Conservation (phyloP, 2,888 invertebrate genomes). For the Mystacides longicornis region DNA sequence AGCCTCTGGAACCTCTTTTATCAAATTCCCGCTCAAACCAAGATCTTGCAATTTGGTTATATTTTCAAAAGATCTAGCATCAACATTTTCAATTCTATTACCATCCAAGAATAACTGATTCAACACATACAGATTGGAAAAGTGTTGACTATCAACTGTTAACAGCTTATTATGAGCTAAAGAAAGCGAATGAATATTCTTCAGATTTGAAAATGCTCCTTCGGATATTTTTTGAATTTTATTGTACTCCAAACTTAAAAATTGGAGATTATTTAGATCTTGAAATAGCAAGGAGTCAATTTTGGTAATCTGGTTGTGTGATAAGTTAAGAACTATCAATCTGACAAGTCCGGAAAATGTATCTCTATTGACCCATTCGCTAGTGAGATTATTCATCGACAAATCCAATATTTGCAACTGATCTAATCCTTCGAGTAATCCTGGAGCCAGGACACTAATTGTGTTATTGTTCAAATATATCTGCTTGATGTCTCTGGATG, state of each 20-base stretch:
- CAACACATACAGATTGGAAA: slow-evolving; percentile 65
- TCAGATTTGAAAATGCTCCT: slow-evolving; percentile 66
- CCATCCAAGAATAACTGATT: slow-evolving; percentile 68
- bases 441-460: slow-evolving; percentile 65
- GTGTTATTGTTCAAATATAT: slow-evolving; percentile 73
- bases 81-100: slow-evolving; percentile 62
- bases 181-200: slow-evolving; percentile 69
- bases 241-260: slow-evolving; percentile 67
- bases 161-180: slow-evolving; percentile 64
- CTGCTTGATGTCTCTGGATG: slow-evolving; percentile 62
- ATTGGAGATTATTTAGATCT: slow-evolving; percentile 67
- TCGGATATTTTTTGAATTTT: slow-evolving; percentile 61
- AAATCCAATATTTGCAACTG: slow-evolving; percentile 67
- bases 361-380: slow-evolving; percentile 68
- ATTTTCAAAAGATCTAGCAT: slow-evolving; percentile 66
- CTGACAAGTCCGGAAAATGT: slow-evolving; percentile 69
- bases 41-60: slow-evolving; percentile 71
- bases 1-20: slow-evolving; percentile 63
- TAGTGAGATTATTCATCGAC: slow-evolving; percentile 67
- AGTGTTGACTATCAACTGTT: slow-evolving; percentile 61
- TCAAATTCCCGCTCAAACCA: slow-evolving; percentile 64
- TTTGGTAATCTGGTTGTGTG: slow-evolving; percentile 63
- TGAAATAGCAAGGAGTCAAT: slow-evolving; percentile 66
- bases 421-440: slow-evolving; percentile 63
- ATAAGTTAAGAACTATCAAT: slow-evolving; percentile 66